Percentiles rank a stretch among this genome's conserved stretches.
phyloP scores from a whole-genome alignment of 2,888 invertebrate species.

The Alsophila aescularia region DNA sequence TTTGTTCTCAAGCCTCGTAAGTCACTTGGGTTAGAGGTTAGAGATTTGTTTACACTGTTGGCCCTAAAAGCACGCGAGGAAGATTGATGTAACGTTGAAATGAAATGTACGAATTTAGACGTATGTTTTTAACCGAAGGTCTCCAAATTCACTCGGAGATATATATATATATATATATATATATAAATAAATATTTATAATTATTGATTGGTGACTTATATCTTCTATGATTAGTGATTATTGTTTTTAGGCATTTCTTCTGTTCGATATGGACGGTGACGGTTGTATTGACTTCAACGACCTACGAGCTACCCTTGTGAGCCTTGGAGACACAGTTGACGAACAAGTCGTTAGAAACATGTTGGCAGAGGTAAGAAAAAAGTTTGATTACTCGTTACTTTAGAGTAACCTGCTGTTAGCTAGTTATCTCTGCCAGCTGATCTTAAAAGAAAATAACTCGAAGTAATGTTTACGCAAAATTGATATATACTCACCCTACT shows the following conservation, averaged over 20 bases:
- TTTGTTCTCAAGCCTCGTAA: slow-evolving; percentile 3
- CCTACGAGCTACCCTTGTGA: slow-evolving; percentile 85
- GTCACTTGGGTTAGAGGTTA: not conserved
- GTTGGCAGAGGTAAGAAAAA: slow-evolving; percentile 83
- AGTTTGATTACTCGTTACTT: not conserved
- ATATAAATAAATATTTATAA: too few relatives aligned
- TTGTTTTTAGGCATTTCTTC: slow-evolving; percentile 82
- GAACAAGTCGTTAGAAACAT: slow-evolving; percentile 85
- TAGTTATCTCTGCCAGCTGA: too few relatives aligned
- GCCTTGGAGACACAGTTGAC: slow-evolving; percentile 83
- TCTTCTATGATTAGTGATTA: too few relatives aligned
- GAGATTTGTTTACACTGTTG: slow-evolving; percentile 8
- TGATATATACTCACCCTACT: too few relatives aligned
- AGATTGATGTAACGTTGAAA: slow-evolving; percentile 10
- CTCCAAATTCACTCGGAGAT: too few relatives aligned
- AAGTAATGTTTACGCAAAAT: too few relatives aligned
- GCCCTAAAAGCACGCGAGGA: slow-evolving; percentile 7
- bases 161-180: too few relatives aligned
- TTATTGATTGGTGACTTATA: too few relatives aligned
- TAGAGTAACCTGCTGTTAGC: too few relatives aligned
- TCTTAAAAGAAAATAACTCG: too few relatives aligned
- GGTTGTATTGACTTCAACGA: slow-evolving; percentile 87
- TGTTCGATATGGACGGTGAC: slow-evolving; percentile 87
- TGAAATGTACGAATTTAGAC: not conserved
- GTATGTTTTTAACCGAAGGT: not conserved